phyloP scores from a whole-genome alignment of 2,113 vertebrate genomes.

The Murina feae region DNA sequence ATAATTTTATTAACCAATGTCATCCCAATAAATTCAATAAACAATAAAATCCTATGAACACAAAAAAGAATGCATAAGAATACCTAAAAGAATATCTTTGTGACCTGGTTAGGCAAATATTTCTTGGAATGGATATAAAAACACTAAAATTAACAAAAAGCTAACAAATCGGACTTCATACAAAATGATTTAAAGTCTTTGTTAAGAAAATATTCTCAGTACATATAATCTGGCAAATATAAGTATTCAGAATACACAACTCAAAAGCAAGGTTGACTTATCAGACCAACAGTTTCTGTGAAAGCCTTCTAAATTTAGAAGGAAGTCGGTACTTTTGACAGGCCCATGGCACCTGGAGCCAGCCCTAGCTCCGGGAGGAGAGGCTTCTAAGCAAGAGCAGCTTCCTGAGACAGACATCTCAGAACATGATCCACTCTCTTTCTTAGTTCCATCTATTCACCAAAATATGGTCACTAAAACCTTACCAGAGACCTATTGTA shows the following conservation, averaged over 20 bases:
- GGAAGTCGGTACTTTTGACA: not conserved
- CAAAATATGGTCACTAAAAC: slow-evolving; percentile 35
- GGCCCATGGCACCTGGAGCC: not conserved
- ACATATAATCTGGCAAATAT: not conserved
- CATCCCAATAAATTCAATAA: not conserved
- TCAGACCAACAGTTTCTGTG: not conserved
- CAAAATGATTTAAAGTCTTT: not conserved
- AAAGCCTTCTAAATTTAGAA: not conserved
- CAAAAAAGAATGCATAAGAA: not conserved
- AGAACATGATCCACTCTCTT: not conserved
- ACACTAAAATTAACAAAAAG: not conserved
- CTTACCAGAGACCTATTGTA: slow-evolving; percentile 30
- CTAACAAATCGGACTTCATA: not conserved
- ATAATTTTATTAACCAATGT: not conserved
- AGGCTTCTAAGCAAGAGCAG: not conserved
- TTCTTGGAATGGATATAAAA: not conserved
- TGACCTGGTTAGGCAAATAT: not conserved
- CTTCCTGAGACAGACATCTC: not conserved
- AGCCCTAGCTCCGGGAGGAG: not conserved
- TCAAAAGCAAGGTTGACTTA: not conserved
- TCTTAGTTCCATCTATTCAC: slow-evolving; percentile 9
- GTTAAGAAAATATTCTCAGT: slow-evolving; percentile 15
- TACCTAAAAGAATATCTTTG: not conserved
- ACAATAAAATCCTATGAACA: not conserved
- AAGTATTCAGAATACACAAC: not conserved